These are phyloP conservation scores for Drosophila fulvimacula DNA, from an alignment of 2,888 invertebrate species.

Conservation along the genomic window DNA sequence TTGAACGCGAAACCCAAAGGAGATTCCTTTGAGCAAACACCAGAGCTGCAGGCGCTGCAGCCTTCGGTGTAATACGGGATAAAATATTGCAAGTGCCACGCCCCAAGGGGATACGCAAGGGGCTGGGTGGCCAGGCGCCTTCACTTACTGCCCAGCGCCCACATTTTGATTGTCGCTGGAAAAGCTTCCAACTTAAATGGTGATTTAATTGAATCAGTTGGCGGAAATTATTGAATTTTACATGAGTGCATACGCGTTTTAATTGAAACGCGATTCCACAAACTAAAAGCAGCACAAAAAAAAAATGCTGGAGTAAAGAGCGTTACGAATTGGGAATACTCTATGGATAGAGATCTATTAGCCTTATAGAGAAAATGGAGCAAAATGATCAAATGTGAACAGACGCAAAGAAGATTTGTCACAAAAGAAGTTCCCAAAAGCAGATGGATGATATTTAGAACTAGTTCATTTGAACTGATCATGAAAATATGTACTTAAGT, in stretches of 20 bases:
- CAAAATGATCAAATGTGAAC: background rate
- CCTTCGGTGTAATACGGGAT: background rate
- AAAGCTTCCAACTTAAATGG: slow-evolving; percentile 49
- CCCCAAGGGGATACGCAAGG: background rate
- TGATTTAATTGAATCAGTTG: slow-evolving; percentile 64
- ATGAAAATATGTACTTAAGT: background rate
- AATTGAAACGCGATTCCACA: slow-evolving; percentile 48
- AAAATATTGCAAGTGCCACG: slow-evolving; percentile 4
- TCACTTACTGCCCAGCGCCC: background rate
- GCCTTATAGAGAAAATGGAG: no score
- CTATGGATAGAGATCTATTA: background rate
- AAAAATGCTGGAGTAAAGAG: background rate
- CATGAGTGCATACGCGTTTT: slow-evolving; percentile 73
- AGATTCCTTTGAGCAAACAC: slow-evolving; percentile 7
- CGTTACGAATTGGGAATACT: background rate
- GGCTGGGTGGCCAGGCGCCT: background rate
- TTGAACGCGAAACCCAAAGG: slow-evolving; percentile 1
- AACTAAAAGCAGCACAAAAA: slow-evolving; percentile 5
- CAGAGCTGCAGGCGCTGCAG: slow-evolving; percentile 1
- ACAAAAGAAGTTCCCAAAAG: background rate
- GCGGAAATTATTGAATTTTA: slow-evolving; percentile 70
- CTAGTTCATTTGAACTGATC: background rate
- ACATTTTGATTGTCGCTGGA: background rate
- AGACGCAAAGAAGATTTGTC: background rate
- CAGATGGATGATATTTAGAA: background rate